Base-by-base conservation (phyloP, 2,888 invertebrate species). In the Clanis bilineata region DNA sequence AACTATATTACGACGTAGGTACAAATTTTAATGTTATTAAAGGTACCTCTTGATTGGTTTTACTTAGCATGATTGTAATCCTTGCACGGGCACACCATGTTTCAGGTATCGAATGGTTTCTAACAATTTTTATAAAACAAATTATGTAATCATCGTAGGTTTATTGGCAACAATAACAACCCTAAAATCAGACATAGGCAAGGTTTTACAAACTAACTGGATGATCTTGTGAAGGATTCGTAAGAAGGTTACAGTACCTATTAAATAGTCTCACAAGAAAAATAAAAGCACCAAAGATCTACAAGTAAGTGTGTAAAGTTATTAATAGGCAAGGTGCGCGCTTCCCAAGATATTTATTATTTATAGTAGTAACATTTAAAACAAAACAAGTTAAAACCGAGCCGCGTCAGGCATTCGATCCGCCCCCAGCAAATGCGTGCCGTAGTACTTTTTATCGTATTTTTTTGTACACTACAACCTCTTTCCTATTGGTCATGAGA, bases 401-500 rank as follows among this genome's bases (percentile, higher is more conserved):
- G 82, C 78, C 76, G 79, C 72, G 71, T 69, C 68, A 76, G 71
- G 65, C 74, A 76, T 79, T 80, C 79, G 86, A 81, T 80, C 85
- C 90, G 89, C 89, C 88, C 88, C 82, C 79, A 80, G 75, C 82
- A 83, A 81, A 79, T 69, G 80, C 80, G 83, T 51, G 72, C 69
- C 73, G 72, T 67, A 69, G 71, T 64, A 60, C 62, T 73, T 79
- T 85, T 87, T 83, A 79, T 63, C 64, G 62, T 64, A 67, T 76
- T 86, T 87, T n/a, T 86, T 85, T 80, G 75, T 65, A 70, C 69
- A 72, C 66, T 69, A 85, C 88, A 88, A 85, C 86, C 88, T 89
- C 90, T 91, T 91, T 89, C 85, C 88, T 86, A 90, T 91, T 90
- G 90, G 90, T 82, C 80, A 76, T 74, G 83, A 72, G 83, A 76